A percentile compares a stretch with the other conserved stretches of the same genome.
These are phyloP conservation scores for Cynocephalus volans DNA, from an alignment of 2,113 vertebrate genomes.

Conservation along the genomic window DNA sequence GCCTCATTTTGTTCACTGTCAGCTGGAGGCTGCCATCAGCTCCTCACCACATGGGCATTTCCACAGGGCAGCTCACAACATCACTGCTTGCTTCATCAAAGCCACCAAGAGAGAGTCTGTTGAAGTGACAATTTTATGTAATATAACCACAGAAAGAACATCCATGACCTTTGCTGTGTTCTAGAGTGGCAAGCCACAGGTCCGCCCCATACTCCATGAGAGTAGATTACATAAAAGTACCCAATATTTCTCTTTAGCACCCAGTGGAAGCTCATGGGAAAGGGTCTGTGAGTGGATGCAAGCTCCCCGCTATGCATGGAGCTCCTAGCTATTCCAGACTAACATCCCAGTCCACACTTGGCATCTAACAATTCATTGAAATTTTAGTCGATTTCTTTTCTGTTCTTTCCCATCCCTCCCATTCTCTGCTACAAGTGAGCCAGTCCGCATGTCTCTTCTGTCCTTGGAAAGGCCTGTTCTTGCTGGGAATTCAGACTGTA, in stretches of 20 bases:
- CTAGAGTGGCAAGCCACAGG: not conserved
- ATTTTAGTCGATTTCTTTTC: not conserved
- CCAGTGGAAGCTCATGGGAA: not conserved
- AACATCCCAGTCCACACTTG: not conserved
- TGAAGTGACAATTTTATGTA: not conserved
- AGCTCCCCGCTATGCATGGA: not conserved
- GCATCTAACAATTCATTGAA: no score
- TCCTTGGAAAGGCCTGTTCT: not conserved
- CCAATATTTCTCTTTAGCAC: not conserved
- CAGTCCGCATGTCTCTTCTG: not conserved
- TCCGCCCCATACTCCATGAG: not conserved
- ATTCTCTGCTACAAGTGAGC: not conserved
- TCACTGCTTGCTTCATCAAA: not conserved
- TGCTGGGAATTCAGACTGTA: not conserved
- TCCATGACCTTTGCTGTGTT: not conserved
- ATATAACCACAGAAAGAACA: not conserved
- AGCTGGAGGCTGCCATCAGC: not conserved
- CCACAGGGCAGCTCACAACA: not conserved
- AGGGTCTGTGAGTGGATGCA: not conserved
- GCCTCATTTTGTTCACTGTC: not conserved
- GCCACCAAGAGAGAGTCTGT: not conserved
- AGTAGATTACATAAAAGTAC: not conserved
- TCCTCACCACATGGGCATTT: not conserved
- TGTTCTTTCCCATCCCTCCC: not conserved
- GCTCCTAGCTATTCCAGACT: not conserved